Percentiles rank a stretch among this genome's conserved stretches.
Conservation (phyloP, 2,888 invertebrate genomes). For the Ennomos erosarius region DNA sequence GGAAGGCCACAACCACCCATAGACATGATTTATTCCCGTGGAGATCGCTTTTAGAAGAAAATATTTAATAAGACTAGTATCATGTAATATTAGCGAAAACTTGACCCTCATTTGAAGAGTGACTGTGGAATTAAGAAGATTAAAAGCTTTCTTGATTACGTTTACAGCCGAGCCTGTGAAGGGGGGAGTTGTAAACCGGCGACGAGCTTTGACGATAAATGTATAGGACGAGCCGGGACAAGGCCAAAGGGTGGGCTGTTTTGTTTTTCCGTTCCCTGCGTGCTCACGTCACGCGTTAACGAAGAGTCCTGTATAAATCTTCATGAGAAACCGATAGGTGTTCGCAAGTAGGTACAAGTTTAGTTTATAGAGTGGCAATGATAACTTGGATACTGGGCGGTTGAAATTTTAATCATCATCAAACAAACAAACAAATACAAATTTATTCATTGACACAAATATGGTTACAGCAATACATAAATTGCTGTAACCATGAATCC, state of each 20-base stretch:
- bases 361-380: constrained; percentile 10
- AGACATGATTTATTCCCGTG: constrained; percentile 64
- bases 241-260: constrained; percentile 37
- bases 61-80: constrained; percentile 55
- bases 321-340: constrained; percentile 18
- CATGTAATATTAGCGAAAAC: constrained; percentile 22
- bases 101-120: constrained; percentile 23
- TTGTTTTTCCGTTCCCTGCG: constrained; percentile 33
- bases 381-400: background rate
- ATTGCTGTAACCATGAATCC: too few relatives aligned
- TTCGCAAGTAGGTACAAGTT: constrained; percentile 9
- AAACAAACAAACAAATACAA: too few relatives aligned
- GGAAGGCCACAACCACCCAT: constrained; percentile 44
- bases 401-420: background rate
- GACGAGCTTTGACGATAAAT: constrained; percentile 24
- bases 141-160: constrained; percentile 35
- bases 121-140: constrained; percentile 28
- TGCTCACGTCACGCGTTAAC: constrained; percentile 27
- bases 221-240: constrained; percentile 27
- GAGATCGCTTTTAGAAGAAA: constrained; percentile 54
- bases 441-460: too few relatives aligned
- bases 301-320: constrained; percentile 25
- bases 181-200: constrained; percentile 19
- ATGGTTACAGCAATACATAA: too few relatives aligned
- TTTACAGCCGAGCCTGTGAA: constrained; percentile 22